Evolutionary conservation across 2,797 vertebrate genomes (phyloP).

Genomic region (Novumbra hubbsi): DNA sequence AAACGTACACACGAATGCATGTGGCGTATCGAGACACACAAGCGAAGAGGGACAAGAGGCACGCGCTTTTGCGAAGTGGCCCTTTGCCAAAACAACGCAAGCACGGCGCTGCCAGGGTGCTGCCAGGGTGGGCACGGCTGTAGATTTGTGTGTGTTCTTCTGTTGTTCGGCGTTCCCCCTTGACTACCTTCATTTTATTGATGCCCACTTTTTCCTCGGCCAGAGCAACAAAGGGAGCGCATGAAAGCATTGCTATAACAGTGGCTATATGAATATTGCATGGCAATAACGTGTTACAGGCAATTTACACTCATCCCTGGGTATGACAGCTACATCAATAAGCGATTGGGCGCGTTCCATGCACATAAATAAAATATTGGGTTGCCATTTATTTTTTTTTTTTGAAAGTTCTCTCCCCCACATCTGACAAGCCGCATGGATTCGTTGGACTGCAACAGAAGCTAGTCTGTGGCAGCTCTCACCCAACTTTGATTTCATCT

Average conservation of each 20-base stretch:
- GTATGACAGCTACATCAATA: constrained; percentile 64
- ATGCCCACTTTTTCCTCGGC: constrained; percentile 37
- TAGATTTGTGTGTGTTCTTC: constrained; percentile 13
- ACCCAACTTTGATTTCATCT: constrained; percentile 54
- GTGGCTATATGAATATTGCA: constrained; percentile 64
- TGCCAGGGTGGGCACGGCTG: neutral
- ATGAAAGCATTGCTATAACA: constrained; percentile 48
- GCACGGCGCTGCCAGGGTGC: constrained; percentile 8
- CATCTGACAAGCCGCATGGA: constrained; percentile 40
- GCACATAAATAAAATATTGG: constrained; percentile 68
- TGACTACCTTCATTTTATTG: constrained; percentile 14
- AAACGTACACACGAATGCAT: constrained; percentile 18
- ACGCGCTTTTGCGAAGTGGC: constrained; percentile 23
- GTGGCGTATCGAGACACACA: neutral
- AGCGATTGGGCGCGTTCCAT: constrained; percentile 52
- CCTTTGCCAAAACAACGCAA: neutral
- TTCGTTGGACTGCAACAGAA: constrained; percentile 46
- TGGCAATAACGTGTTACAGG: constrained; percentile 51
- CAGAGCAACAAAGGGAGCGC: constrained; percentile 33
- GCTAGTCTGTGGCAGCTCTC: constrained; percentile 45
- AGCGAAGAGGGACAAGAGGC: neutral
- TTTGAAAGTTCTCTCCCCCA: constrained; percentile 41
- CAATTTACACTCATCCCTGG: constrained; percentile 58
- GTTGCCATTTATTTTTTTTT: constrained; percentile 23
- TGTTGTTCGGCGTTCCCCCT: constrained; percentile 15